Evolutionary conservation across 2,113 vertebrate species (phyloP).

Genomic region (Pogonocichla stellata): DNA sequence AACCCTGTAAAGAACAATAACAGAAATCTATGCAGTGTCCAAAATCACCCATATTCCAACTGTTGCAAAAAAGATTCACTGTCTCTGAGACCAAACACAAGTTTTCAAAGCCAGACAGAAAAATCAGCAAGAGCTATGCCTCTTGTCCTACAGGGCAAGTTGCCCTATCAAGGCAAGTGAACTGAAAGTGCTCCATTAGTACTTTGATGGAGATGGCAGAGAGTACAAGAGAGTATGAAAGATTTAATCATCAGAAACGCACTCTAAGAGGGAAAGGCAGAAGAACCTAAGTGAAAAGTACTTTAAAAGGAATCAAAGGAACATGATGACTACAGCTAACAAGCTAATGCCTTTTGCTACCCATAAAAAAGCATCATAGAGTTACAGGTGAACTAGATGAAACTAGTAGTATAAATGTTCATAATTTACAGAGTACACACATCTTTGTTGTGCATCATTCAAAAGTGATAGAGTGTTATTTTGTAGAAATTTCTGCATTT

Average conservation of each 20-base stretch:
- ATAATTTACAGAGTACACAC: neutral
- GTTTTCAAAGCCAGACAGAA: neutral
- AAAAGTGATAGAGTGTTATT: neutral
- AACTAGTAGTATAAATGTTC: neutral
- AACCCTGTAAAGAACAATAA: neutral
- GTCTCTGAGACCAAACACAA: neutral
- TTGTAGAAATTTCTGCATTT: slow-evolving; percentile 11
- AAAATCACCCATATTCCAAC: neutral
- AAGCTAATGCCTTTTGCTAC: neutral
- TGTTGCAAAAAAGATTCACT: neutral
- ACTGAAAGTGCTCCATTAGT: neutral
- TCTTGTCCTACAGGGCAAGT: neutral
- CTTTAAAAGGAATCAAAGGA: slow-evolving; percentile 16
- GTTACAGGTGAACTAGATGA: neutral
- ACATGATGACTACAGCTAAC: neutral
- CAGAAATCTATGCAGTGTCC: neutral
- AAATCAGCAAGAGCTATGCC: neutral
- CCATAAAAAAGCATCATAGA: neutral
- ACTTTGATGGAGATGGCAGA: neutral
- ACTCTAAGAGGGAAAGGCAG: neutral
- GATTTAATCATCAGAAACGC: neutral
- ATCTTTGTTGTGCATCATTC: neutral
- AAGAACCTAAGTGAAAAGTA: neutral
- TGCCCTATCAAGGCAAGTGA: neutral
- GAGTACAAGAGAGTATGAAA: neutral